phyloP scores from a whole-genome alignment of 2,888 invertebrate genomes.

The Petrolisthes cinctipes region DNA sequence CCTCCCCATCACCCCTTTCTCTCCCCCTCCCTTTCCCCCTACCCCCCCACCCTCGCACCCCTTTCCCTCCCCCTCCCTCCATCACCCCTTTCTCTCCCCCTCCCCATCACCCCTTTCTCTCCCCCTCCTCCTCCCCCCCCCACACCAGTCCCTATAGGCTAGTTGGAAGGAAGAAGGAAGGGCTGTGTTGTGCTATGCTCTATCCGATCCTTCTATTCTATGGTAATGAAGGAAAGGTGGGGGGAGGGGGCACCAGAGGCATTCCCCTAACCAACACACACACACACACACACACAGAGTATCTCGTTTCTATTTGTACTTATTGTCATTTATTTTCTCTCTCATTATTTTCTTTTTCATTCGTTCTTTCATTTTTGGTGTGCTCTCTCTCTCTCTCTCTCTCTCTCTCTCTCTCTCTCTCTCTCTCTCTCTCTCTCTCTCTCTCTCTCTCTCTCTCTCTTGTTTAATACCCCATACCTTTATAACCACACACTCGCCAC shows the following conservation, averaged over 20 bases:
- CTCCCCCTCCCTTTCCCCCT: background rate
- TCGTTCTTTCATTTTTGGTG: too few relatives aligned
- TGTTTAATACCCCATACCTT: background rate
- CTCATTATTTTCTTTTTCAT: background rate
- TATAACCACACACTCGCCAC: background rate
- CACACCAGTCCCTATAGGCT: background rate
- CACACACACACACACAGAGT: background rate
- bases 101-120: background rate
- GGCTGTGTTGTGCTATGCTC: too few relatives aligned
- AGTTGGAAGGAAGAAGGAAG: too few relatives aligned
- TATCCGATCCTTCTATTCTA: too few relatives aligned
- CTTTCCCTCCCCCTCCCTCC: background rate
- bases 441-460: background rate
- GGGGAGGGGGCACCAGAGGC: too few relatives aligned
- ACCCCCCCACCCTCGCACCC: background rate
- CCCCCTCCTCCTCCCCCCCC: background rate
- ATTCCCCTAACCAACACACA: background rate
- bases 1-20: background rate
- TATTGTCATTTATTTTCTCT: background rate
- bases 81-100: background rate
- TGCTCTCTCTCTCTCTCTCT: too few relatives aligned
- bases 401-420: constrained; percentile 7
- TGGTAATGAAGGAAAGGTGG: too few relatives aligned
- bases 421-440: background rate
- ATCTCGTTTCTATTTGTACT: background rate